These are phyloP conservation scores for Orius insidiosus DNA, from an alignment of 1,140 invertebrate species.

Conservation along the genomic window DNA sequence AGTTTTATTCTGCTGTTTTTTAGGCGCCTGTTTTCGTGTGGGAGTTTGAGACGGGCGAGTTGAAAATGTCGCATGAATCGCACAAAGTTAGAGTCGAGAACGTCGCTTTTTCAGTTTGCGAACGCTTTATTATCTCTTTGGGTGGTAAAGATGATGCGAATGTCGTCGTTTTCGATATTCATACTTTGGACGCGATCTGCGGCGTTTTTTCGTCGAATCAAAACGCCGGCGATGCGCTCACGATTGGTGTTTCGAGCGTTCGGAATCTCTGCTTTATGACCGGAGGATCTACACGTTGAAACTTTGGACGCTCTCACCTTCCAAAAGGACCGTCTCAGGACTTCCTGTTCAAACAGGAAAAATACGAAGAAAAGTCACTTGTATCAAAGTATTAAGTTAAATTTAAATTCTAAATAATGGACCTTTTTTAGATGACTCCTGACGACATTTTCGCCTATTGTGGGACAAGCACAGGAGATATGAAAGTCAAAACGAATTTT, in stretches of 20 bases:
- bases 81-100: conserved; percentile 75
- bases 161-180: conserved; percentile 55
- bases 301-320: conserved; percentile 58
- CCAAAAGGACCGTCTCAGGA: conserved; percentile 46
- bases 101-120: conserved; percentile 61
- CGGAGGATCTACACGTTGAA: conserved; percentile 48
- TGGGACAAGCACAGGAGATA: conserved; percentile 64
- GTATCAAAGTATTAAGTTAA: conserved; percentile 31
- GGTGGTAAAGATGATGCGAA: conserved; percentile 78
- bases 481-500: conserved; percentile 43
- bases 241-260: conserved; percentile 34
- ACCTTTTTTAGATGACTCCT: conserved; percentile 28
- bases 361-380: conserved; percentile 43
- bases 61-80: conserved; percentile 49
- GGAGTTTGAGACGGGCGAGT: conserved; percentile 49
- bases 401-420: too few relatives aligned
- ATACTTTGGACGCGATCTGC: conserved; percentile 41
- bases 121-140: conserved; percentile 62
- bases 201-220: conserved; percentile 42
- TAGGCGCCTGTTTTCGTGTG: conserved; percentile 70
- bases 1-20: conserved; percentile 18
- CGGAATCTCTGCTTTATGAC: conserved; percentile 44
- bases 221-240: conserved; percentile 44
- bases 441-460: conserved; percentile 59
- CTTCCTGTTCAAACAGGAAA: conserved; percentile 54